phyloP scores from a whole-genome alignment of 1,140 invertebrate species.

The Panulirus ornatus region DNA sequence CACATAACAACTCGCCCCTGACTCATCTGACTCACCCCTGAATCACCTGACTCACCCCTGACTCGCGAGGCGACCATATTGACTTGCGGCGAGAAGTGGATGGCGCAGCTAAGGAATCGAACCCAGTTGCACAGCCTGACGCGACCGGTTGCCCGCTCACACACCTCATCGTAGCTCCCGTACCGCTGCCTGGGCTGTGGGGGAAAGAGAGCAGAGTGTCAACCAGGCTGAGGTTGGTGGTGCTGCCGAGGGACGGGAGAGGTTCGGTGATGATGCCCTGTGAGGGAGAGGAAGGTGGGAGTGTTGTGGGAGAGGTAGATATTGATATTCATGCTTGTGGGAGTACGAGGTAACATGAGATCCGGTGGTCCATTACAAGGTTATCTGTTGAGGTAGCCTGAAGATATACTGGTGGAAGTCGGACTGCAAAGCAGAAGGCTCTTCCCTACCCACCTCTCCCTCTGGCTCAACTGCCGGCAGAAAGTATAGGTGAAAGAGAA shows the following conservation, averaged over 20 bases:
- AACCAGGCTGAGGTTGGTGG: not conserved
- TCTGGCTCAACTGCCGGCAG: too few relatives aligned
- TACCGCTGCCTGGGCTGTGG: slow-evolving; percentile 49
- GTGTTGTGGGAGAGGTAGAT: not conserved
- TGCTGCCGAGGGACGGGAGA: too few relatives aligned
- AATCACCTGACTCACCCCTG: slow-evolving; percentile 53
- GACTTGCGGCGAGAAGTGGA: slow-evolving; percentile 60
- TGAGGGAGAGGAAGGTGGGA: not conserved
- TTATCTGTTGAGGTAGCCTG: too few relatives aligned
- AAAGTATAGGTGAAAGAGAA: not conserved
- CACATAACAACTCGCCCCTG: not conserved
- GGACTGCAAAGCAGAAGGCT: too few relatives aligned
- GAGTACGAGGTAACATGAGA: too few relatives aligned
- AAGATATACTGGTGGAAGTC: too few relatives aligned
- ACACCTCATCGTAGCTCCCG: slow-evolving; percentile 68
- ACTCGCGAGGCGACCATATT: slow-evolving; percentile 71
- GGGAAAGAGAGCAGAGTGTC: not conserved
- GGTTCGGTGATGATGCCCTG: too few relatives aligned
- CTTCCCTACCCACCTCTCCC: too few relatives aligned
- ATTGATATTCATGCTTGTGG: too few relatives aligned
- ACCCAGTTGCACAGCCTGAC: slow-evolving; percentile 71
- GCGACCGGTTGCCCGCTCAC: slow-evolving; percentile 28
- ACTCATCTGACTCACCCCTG: not conserved
- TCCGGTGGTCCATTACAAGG: too few relatives aligned
- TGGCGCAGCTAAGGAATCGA: slow-evolving; percentile 38